Conservation (phyloP, 2,797 vertebrate genomes). For the Sarcoramphus papa region DNA sequence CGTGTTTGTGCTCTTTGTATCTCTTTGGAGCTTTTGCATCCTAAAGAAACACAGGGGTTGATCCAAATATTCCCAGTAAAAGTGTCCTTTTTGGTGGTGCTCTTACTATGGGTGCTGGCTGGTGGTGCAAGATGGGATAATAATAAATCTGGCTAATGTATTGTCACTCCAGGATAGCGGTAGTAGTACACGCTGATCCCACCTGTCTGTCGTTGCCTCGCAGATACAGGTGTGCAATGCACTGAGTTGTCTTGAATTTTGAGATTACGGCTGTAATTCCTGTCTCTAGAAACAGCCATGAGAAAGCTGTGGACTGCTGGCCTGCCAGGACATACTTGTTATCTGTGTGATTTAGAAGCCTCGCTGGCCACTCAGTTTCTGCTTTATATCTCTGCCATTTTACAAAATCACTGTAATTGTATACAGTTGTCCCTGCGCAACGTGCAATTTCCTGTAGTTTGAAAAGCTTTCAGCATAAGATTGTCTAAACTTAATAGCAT, state of each 20-base stretch:
- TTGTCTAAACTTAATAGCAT: constrained; percentile 47
- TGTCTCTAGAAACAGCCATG: not conserved
- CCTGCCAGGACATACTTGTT: not conserved
- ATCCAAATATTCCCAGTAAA: not conserved
- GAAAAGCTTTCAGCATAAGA: constrained; percentile 50
- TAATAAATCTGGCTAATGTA: not conserved
- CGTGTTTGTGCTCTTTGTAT: not conserved
- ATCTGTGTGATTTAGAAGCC: constrained; percentile 26
- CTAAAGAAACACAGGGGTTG: not conserved
- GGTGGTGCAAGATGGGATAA: not conserved
- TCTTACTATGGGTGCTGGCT: not conserved
- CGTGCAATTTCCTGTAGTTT: constrained; percentile 50
- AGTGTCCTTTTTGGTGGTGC: not conserved
- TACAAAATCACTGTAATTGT: constrained; percentile 40
- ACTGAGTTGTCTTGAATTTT: not conserved
- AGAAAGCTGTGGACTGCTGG: not conserved
- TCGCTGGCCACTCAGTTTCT: not conserved
- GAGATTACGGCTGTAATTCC: not conserved
- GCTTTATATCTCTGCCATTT: constrained; percentile 36
- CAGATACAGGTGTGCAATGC: not conserved
- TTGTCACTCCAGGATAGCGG: not conserved
- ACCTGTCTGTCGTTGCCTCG: not conserved
- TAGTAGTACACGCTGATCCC: not conserved
- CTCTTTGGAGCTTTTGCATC: constrained; percentile 1
- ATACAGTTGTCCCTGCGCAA: constrained; percentile 26